These are phyloP conservation scores for Apamea anceps DNA, from an alignment of 2,888 invertebrate genomes.

Conservation along the genomic window DNA sequence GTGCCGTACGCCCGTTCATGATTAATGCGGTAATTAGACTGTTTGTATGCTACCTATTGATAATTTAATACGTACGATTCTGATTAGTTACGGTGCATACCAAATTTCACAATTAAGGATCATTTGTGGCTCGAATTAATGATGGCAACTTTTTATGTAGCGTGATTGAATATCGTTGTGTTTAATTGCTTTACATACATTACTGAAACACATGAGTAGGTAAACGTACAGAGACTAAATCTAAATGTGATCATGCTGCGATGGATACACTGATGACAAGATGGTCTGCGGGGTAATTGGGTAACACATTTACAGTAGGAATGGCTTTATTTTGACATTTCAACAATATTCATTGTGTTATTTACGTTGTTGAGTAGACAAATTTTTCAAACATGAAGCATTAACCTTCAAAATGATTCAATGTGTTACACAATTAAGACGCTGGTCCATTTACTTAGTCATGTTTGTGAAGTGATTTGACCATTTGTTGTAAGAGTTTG, in stretches of 20 bases:
- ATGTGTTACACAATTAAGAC: background rate
- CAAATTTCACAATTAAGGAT: slow-evolving; percentile 60
- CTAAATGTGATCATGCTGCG: background rate
- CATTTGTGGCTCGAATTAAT: slow-evolving; percentile 61
- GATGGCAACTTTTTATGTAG: slow-evolving; percentile 56
- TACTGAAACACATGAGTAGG: slow-evolving; percentile 16
- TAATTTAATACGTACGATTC: slow-evolving; percentile 64
- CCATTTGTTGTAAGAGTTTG: background rate
- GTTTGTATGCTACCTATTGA: slow-evolving; percentile 71
- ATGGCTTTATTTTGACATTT: background rate
- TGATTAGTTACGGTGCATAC: slow-evolving; percentile 62
- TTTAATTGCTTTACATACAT: slow-evolving; percentile 50
- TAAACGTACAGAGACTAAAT: background rate
- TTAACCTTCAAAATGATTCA: background rate
- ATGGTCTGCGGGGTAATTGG: background rate
- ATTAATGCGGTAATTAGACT: slow-evolving; percentile 72
- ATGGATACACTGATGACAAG: background rate
- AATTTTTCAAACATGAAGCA: background rate
- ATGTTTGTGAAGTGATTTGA: background rate
- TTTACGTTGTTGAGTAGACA: background rate
- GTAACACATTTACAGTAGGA: background rate
- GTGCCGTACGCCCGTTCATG: slow-evolving; percentile 56
- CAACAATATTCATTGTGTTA: background rate
- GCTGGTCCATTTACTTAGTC: background rate
- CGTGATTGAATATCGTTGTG: slow-evolving; percentile 49